These are phyloP conservation scores for Puma concolor DNA, from an alignment of 2,113 vertebrate species.

Conservation along the genomic window DNA sequence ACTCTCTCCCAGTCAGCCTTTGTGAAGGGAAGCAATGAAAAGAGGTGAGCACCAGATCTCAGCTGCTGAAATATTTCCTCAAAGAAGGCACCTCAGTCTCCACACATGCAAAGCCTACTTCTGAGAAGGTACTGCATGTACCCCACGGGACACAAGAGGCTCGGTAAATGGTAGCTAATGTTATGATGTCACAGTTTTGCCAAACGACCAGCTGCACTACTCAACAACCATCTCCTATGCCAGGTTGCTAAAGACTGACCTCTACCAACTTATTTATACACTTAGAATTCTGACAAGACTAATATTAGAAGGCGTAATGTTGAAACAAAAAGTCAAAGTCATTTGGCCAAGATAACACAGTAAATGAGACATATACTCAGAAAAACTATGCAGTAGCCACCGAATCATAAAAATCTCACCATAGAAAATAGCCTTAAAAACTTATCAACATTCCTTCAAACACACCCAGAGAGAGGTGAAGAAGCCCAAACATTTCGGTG, in stretches of 20 bases:
- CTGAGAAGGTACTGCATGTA: not conserved
- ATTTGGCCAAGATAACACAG: constrained; percentile 33
- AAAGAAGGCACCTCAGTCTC: not conserved
- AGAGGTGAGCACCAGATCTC: not conserved
- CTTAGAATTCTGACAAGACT: constrained; percentile 12
- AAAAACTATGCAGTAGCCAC: not conserved
- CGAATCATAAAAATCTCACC: not conserved
- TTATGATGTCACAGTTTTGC: not conserved
- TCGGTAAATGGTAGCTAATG: not conserved
- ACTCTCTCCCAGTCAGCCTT: not conserved
- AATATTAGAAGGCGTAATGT: constrained; percentile 2
- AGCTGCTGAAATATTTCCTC: not conserved
- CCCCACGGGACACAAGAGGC: not conserved
- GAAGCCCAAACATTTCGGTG: not conserved
- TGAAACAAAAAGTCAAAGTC: constrained; percentile 44
- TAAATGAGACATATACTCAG: not conserved
- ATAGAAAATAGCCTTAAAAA: not conserved
- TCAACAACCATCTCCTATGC: not conserved
- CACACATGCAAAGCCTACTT: not conserved
- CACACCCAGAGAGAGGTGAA: not conserved
- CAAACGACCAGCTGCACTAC: not conserved
- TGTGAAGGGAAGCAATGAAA: not conserved
- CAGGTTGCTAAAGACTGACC: not conserved
- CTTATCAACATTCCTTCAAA: constrained; percentile 3
- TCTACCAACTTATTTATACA: not conserved